These are phyloP conservation scores for Microtus richardsoni DNA, from an alignment of 2,113 vertebrate genomes.

Conservation along the genomic window DNA sequence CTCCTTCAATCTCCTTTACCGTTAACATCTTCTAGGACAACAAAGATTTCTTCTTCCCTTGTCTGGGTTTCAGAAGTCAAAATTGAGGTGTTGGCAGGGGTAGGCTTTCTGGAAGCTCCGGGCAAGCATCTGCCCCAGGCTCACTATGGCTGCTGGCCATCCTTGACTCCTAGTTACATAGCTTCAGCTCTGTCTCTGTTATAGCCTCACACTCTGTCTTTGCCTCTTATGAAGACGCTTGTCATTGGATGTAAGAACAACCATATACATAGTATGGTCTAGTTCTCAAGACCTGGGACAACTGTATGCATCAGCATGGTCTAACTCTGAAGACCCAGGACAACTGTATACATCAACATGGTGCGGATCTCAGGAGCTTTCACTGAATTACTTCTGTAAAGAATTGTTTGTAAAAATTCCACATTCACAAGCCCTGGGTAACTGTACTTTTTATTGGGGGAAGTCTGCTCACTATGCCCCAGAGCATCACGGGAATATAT, in stretches of 20 bases:
- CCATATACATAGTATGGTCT: too few relatives aligned
- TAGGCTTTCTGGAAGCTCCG: background rate
- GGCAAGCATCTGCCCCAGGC: background rate
- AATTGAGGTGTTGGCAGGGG: background rate
- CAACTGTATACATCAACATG: too few relatives aligned
- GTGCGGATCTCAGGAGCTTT: background rate
- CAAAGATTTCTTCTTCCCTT: background rate
- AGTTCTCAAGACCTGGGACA: too few relatives aligned
- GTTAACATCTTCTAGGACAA: background rate
- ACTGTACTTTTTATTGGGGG: background rate
- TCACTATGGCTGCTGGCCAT: background rate
- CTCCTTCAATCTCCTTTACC: background rate
- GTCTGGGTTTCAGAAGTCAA: constrained; percentile 1
- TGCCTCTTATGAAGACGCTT: background rate
- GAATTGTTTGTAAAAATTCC: background rate
- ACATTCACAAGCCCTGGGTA: background rate
- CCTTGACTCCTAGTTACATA: accelerated
- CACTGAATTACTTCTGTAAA: background rate
- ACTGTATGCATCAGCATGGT: too few relatives aligned
- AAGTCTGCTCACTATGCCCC: background rate
- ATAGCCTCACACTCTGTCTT: background rate
- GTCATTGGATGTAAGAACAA: background rate
- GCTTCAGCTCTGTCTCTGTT: background rate
- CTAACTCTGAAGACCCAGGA: too few relatives aligned
- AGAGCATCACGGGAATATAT: background rate